Evolutionary conservation across 2,797 vertebrate species (phyloP).

Genomic region (Thalassophryne amazonica): DNA sequence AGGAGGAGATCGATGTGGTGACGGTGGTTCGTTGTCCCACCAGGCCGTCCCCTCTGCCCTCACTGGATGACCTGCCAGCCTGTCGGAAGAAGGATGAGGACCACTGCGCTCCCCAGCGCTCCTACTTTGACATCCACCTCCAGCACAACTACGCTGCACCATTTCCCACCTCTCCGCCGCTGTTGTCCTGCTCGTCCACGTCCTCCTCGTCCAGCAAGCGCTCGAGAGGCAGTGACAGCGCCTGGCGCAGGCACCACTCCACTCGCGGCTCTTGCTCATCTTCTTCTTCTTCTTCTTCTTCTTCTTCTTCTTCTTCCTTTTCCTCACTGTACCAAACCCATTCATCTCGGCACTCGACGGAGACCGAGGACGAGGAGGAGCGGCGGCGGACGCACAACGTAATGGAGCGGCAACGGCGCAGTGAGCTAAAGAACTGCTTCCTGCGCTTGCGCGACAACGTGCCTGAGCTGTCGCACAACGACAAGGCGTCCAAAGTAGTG

Average conservation of each 20-base stretch:
- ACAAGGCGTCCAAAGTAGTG: slow-evolving; percentile 83
- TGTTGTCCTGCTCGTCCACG: slow-evolving; percentile 22
- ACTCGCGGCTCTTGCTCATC: slow-evolving; percentile 38
- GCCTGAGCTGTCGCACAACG: slow-evolving; percentile 78
- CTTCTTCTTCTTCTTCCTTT: not conserved
- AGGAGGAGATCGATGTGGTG: slow-evolving; percentile 84
- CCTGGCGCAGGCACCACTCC: slow-evolving; percentile 20
- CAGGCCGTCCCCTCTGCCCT: slow-evolving; percentile 37
- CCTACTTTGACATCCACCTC: slow-evolving; percentile 76
- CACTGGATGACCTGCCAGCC: slow-evolving; percentile 10
- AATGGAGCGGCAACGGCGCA: slow-evolving; percentile 82
- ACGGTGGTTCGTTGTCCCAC: slow-evolving; percentile 67
- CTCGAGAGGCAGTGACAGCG: slow-evolving; percentile 34
- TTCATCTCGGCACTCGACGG: slow-evolving; percentile 29
- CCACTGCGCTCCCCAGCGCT: slow-evolving; percentile 59
- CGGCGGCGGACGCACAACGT: slow-evolving; percentile 80
- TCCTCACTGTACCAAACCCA: slow-evolving; percentile 19
- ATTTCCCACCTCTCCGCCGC: slow-evolving; percentile 68
- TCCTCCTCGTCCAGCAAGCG: slow-evolving; percentile 60
- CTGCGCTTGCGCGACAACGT: slow-evolving; percentile 76
- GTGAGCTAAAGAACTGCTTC: slow-evolving; percentile 83
- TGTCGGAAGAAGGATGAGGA: slow-evolving; percentile 59
- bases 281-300: not conserved
- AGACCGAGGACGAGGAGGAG: slow-evolving; percentile 79
- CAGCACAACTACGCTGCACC: slow-evolving; percentile 85